Base-by-base conservation (phyloP, 2,888 invertebrate species). In the Nudaria mundana region DNA sequence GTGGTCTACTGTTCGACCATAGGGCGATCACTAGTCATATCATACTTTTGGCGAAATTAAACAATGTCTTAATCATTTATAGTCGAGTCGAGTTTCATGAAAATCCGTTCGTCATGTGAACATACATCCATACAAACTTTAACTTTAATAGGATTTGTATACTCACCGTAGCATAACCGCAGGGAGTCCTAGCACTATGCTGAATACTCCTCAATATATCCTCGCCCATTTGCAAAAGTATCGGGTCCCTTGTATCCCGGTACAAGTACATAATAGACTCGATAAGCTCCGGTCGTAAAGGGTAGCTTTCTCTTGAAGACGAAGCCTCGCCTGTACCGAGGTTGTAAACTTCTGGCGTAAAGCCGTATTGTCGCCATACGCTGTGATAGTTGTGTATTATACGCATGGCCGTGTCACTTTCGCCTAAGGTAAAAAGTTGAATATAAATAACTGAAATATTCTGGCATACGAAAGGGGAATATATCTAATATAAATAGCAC, bases 261-360 rank as follows among this genome's bases (percentile, higher is more conserved):
- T 99, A 98, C 36, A 99, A 85, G 71, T 98, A 98, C 98, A 99
- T 97, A 20, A 97, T 94, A 11, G 98, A 98, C 82, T 99, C 99
- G 6, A 97, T 94, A 2, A 99, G 91, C 80, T 99, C 99, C 0
- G 99, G 99, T 30, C 99, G 89, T 25, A 99, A 84, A 0, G 99
- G 99, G 78, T 99, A 99, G 37, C 97, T 96, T 63, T 92, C 92
- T 10, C 98, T 90, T 48, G 97, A 94, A 0, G 91, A 85, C 0
- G 96, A 94, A 0, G 96, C 96, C 69, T 97, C 96, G 0, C 94
- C 94, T 33, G 95, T 94, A 0, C 96, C 94, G 56, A 99, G 95
- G 74, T 98, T 98, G 81, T 98, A 99, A 70, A 98, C 98, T 75
- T 99, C 99, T 0, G 99, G 99, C 0, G 97, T 94, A 70, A 98